Evolutionary conservation across 2,888 invertebrate genomes (phyloP), one percentile per base, ranked within the genome.

Genomic region (Tanytarsus gracilentus): DNA sequence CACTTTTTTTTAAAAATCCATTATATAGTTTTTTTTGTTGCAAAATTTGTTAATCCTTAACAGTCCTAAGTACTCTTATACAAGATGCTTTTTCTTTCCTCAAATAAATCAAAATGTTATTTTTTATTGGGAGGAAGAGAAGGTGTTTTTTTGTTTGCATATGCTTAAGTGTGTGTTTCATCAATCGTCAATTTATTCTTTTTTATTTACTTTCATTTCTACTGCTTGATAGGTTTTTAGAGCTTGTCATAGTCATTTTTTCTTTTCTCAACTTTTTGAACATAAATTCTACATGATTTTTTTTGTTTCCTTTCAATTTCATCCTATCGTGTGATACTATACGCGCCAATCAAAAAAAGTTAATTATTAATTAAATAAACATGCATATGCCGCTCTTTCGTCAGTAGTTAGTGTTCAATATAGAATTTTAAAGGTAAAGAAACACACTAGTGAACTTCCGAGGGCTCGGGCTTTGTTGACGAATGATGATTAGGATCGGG

Each of bases 401-500:
- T 44, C 11, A 18, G 44, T 23, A n/a, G 18, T 36, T 16, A 36
- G 16, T 36, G n/a, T n/a, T n/a, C n/a, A n/a, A n/a, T n/a, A n/a
- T n/a, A 8, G 48, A 27, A 14, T 50, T n/a, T 23, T 8, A 3
- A 8, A 26, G 21, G 39, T 39, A 25, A 55, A 29, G 16, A 53
- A 48, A 49, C 49, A 60, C 26, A 60, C 73, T 81, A 87, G 82
- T 87, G 86, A 76, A 86, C 86, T 80, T 88, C 88, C 70, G 87
- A 86, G 73, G 85, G 83, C 78, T 88, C 88, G 74, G 85, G 83
- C 77, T 87, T 86, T 75, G 77, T 74, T 71, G 85, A 76, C 23
- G 50, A 70, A 78, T 85, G 85, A 77, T 87, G 88, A 77, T 86
- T 88, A 73, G 86, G 85, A 77, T 88, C 88, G 72, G 86, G 83